Conservation (phyloP, 2,888 invertebrate genomes). For the Thecocarcelia acutangulata region DNA sequence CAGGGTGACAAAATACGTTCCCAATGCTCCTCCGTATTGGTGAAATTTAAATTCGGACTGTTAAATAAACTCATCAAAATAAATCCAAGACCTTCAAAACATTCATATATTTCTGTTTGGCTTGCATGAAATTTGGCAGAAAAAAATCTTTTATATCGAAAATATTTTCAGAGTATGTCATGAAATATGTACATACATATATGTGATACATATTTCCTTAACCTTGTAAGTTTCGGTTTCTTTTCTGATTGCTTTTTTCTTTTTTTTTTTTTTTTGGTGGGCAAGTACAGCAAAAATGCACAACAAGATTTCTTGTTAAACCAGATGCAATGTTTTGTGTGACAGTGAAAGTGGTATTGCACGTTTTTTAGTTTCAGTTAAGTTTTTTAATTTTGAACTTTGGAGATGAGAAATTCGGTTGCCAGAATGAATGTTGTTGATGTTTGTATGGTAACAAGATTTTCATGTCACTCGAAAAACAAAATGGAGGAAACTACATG, state of each 20-base stretch:
- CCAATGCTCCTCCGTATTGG: too few relatives aligned
- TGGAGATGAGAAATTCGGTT: constrained; percentile 17
- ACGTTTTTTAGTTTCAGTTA: constrained; percentile 57
- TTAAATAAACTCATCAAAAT: too few relatives aligned
- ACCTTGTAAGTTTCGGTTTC: constrained; percentile 34
- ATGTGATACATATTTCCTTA: too few relatives aligned
- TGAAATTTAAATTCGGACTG: too few relatives aligned
- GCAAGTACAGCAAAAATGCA: not conserved
- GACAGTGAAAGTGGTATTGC: constrained; percentile 68
- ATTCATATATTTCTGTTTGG: too few relatives aligned
- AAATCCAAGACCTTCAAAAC: too few relatives aligned
- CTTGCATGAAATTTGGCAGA: too few relatives aligned
- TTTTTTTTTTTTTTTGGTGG: constrained; percentile 8
- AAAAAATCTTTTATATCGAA: too few relatives aligned
- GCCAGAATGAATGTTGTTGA: constrained; percentile 64
- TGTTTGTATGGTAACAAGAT: constrained; percentile 67
- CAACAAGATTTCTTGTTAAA: not conserved
- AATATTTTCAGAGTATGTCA: too few relatives aligned
- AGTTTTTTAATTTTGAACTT: constrained; percentile 54
- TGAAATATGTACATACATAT: not conserved
- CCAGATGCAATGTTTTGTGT: constrained; percentile 20
- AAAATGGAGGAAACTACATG: too few relatives aligned
- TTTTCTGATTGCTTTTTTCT: too few relatives aligned
- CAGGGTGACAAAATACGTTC: too few relatives aligned
- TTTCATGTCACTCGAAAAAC: constrained; percentile 40